Conservation (phyloP, 2,888 invertebrate genomes). For the Odontomyia ornata region DNA sequence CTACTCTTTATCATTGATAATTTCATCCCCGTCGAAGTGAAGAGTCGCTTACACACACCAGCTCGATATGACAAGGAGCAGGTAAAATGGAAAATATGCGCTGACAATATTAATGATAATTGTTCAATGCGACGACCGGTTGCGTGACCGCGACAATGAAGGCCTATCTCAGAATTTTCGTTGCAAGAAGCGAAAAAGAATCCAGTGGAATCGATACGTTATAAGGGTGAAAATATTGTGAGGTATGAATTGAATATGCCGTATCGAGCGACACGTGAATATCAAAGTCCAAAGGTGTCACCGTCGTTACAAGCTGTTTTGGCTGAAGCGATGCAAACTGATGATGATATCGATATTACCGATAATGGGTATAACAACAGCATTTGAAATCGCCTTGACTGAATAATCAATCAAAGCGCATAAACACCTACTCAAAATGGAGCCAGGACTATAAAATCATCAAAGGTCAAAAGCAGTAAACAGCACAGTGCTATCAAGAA, state of each 20-base stretch:
- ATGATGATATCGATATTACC: slow-evolving; percentile 64
- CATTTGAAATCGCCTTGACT: slow-evolving; percentile 62
- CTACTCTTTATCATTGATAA: slow-evolving; percentile 89
- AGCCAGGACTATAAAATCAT: slow-evolving; percentile 56
- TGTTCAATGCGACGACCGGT: slow-evolving; percentile 69
- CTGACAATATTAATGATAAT: slow-evolving; percentile 63
- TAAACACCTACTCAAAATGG: slow-evolving; percentile 52
- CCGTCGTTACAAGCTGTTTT: slow-evolving; percentile 63
- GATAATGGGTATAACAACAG: slow-evolving; percentile 59
- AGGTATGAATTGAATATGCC: slow-evolving; percentile 64
- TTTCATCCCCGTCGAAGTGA: slow-evolving; percentile 86
- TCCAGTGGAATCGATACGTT: slow-evolving; percentile 58
- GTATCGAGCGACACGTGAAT: slow-evolving; percentile 64
- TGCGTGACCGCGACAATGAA: slow-evolving; percentile 71
- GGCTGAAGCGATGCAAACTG: slow-evolving; percentile 64
- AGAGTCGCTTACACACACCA: slow-evolving; percentile 76
- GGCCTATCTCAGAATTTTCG: slow-evolving; percentile 73
- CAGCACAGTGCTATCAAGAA: slow-evolving; percentile 59
- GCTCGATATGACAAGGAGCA: slow-evolving; percentile 84
- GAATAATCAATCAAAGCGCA: slow-evolving; percentile 58
- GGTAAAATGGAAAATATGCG: slow-evolving; percentile 73
- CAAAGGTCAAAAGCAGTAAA: slow-evolving; percentile 59
- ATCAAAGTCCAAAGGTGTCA: slow-evolving; percentile 64
- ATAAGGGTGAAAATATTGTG: slow-evolving; percentile 63
- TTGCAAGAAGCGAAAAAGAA: slow-evolving; percentile 60